phyloP scores from a whole-genome alignment of 2,888 invertebrate species.

The Perizoma affinitatum region DNA sequence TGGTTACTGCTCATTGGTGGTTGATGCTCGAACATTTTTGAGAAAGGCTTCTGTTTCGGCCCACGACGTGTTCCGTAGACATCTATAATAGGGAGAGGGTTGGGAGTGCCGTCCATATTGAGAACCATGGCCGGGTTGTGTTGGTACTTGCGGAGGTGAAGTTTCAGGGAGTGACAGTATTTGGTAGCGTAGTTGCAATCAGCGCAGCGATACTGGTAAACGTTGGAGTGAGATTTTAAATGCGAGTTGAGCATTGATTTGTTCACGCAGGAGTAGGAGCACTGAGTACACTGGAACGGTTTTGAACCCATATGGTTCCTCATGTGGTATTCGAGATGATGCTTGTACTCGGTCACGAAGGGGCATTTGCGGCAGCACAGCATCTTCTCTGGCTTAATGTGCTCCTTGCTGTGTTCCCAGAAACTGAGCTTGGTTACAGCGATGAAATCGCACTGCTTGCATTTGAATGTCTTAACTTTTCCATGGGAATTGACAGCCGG shows the following conservation, averaged over 20 bases:
- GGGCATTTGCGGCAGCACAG: conserved; percentile 96
- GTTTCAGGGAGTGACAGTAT: conserved; percentile 98
- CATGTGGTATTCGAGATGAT: conserved; percentile 98
- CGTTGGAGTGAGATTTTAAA: conserved; percentile 96
- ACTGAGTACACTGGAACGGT: conserved; percentile 96
- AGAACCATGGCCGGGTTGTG: conserved; percentile 96
- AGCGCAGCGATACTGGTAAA: conserved; percentile 96
- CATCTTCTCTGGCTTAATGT: conserved; percentile 97
- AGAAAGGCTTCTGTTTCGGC: conserved; percentile 86
- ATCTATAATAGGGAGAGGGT: conserved; percentile 94
- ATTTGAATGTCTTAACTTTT: conserved; percentile 94
- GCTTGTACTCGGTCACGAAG: conserved; percentile 99
- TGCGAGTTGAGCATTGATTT: conserved; percentile 99
- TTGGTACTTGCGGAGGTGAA: conserved; percentile 95
- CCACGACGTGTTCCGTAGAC: conserved; percentile 95
- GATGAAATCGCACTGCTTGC: conserved; percentile 95
- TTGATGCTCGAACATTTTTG: conserved; percentile 69
- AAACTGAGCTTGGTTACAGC: conserved; percentile 95
- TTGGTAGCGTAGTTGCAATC: conserved; percentile 98
- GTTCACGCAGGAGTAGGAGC: conserved; percentile 96
- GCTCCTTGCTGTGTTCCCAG: conserved; percentile 95
- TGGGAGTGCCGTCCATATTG: conserved; percentile 94
- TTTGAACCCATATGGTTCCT: conserved; percentile 97
- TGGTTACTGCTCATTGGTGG: conserved; percentile 55
- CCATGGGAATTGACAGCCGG: conserved; percentile 90